phyloP scores from a whole-genome alignment of 2,113 vertebrate genomes.

The Tupaia chinensis region DNA sequence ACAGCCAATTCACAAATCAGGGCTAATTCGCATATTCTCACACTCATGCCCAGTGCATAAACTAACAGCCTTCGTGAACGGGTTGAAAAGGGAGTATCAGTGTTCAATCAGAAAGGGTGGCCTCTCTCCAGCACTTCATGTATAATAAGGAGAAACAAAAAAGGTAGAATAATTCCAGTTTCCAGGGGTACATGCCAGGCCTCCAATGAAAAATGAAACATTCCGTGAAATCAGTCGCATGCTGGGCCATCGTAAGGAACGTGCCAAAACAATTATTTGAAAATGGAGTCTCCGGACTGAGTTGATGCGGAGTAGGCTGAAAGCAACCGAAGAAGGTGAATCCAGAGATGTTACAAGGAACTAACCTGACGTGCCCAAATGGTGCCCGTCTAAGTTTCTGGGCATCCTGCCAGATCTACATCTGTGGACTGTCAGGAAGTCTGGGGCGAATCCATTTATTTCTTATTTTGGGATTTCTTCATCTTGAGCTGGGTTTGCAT shows the following conservation, averaged over 20 bases:
- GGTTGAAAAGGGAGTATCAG: neutral
- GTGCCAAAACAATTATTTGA: slow-evolving; percentile 18
- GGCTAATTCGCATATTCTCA: neutral
- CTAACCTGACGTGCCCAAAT: neutral
- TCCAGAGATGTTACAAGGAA: neutral
- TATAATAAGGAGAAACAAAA: slow-evolving; percentile 36
- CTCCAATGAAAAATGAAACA: slow-evolving; percentile 14
- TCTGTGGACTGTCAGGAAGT: neutral
- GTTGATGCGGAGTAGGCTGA: neutral
- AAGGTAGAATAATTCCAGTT: neutral
- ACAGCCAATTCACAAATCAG: neutral
- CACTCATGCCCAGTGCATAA: neutral
- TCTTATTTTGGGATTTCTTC: slow-evolving; percentile 41
- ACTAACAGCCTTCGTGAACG: neutral
- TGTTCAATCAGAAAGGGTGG: neutral
- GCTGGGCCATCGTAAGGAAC: neutral
- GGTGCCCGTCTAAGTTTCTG: neutral
- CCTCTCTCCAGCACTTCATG: neutral
- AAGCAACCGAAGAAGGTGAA: neutral
- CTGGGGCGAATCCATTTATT: neutral
- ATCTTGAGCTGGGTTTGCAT: neutral
- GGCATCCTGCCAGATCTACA: neutral
- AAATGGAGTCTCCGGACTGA: neutral
- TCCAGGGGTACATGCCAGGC: neutral
- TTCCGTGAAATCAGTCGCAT: neutral